Evolutionary conservation across 1,140 invertebrate species (phyloP).

Genomic region (Scylla paramamosain): DNA sequence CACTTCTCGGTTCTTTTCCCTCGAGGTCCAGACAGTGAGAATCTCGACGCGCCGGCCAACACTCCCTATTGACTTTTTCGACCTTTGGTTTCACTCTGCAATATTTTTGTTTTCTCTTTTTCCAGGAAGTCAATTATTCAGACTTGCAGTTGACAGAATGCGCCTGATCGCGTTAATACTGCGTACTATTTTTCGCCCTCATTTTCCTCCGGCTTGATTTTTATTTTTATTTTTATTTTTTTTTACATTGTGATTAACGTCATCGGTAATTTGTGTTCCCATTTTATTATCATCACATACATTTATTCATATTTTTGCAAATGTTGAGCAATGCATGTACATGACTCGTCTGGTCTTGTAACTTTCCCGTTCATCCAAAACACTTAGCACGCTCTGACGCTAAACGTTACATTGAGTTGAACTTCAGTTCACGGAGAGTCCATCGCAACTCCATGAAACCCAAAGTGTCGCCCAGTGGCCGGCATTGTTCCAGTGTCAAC

Average conservation of each 20-base stretch:
- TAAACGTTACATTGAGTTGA: not conserved
- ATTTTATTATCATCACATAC: not conserved
- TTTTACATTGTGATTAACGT: not conserved
- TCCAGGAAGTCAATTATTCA: not conserved
- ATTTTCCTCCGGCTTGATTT: not conserved
- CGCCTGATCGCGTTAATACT: too few relatives aligned
- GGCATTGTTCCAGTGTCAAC: slow-evolving; percentile 11
- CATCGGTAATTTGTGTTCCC: not conserved
- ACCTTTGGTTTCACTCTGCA: too few relatives aligned
- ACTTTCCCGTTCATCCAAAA: not conserved
- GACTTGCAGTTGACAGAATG: not conserved
- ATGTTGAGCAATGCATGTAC: not conserved
- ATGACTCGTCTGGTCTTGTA: not conserved
- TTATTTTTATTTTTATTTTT: not conserved
- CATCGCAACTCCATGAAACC: not conserved
- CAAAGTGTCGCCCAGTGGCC: not conserved
- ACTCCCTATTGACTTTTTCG: not conserved
- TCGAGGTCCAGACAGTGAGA: not conserved
- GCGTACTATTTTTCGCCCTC: not conserved
- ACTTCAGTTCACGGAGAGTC: not conserved
- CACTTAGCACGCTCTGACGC: not conserved
- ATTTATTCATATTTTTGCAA: too few relatives aligned
- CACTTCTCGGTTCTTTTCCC: not conserved
- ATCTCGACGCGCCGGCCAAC: not conserved
- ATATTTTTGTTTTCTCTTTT: not conserved